These are phyloP conservation scores for Tetramorium bicarinatum DNA, from an alignment of 2,888 invertebrate genomes.

Conservation along the genomic window DNA sequence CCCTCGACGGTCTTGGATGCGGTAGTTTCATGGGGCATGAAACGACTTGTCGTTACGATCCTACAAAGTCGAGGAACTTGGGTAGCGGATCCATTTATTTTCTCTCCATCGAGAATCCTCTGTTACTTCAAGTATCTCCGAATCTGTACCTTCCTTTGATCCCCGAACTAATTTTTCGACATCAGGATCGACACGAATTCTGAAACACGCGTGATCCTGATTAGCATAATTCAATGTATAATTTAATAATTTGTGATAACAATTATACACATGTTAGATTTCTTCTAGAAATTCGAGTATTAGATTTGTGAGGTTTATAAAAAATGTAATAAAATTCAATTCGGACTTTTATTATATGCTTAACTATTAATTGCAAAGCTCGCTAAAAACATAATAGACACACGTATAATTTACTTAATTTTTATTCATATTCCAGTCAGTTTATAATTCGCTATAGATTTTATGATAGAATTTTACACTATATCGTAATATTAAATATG, in stretches of 20 bases:
- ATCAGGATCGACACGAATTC: slow-evolving; percentile 95
- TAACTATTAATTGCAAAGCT: background rate
- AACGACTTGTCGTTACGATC: slow-evolving; percentile 35
- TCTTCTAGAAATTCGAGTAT: background rate
- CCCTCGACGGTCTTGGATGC: slow-evolving; percentile 12
- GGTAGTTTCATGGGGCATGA: slow-evolving; percentile 43
- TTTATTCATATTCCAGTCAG: too few species aligned
- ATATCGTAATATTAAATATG: background rate
- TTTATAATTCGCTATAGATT: too few species aligned
- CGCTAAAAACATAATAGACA: background rate
- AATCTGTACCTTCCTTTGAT: slow-evolving; percentile 37
- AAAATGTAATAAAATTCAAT: background rate
- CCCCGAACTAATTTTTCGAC: slow-evolving; percentile 91
- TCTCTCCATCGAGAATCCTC: slow-evolving; percentile 59
- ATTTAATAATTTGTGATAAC: background rate
- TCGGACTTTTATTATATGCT: background rate
- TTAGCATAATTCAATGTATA: background rate
- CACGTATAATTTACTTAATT: background rate
- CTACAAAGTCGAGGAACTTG: slow-evolving; percentile 63
- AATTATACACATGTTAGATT: background rate
- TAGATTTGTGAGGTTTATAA: background rate
- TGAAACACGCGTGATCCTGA: slow-evolving; percentile 84
- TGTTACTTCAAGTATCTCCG: slow-evolving; percentile 66
- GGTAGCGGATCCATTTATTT: slow-evolving; percentile 48
- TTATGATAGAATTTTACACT: too few species aligned